Evolutionary conservation across 1,140 invertebrate species (phyloP).

Genomic region (Zaprionus kolodkinae): DNA sequence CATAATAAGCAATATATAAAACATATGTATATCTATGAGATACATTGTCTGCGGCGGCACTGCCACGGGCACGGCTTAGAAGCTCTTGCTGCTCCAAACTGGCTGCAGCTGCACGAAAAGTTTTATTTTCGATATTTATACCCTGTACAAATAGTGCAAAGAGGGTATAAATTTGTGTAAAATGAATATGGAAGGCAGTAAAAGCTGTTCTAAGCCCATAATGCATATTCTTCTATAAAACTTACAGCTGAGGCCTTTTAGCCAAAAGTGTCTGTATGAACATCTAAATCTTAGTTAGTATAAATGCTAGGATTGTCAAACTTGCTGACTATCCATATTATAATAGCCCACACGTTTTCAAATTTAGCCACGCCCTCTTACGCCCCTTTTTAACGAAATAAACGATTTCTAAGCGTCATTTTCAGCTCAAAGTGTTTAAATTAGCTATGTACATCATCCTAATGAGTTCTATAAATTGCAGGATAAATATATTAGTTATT

Average conservation of each 20-base stretch:
- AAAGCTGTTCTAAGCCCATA: no score
- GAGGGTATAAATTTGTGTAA: no score
- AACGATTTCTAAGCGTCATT: no score
- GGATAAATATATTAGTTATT: neutral
- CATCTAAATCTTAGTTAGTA: neutral
- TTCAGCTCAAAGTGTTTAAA: no score
- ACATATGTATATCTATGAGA: slow-evolving; percentile 73
- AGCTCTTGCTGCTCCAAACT: slow-evolving; percentile 53
- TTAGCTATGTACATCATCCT: no score
- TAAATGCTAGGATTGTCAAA: neutral
- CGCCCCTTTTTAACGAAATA: no score
- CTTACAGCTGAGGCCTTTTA: neutral
- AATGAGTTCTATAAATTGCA: no score
- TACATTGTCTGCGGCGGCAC: slow-evolving; percentile 32
- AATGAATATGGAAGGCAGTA: no score
- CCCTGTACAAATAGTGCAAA: neutral
- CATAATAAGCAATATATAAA: slow-evolving; percentile 75
- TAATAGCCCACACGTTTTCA: no score
- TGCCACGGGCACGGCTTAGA: slow-evolving; percentile 16
- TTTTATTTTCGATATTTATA: slow-evolving; percentile 20
- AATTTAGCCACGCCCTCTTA: no score
- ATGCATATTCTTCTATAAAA: neutral
- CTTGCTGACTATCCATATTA: neutral
- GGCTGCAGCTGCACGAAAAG: slow-evolving; percentile 46
- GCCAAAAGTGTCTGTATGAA: neutral